Evolutionary conservation across 2,113 vertebrate genomes (phyloP), one percentile per base, ranked within the genome.

Genomic region (Dendrocopos noguchii): DNA sequence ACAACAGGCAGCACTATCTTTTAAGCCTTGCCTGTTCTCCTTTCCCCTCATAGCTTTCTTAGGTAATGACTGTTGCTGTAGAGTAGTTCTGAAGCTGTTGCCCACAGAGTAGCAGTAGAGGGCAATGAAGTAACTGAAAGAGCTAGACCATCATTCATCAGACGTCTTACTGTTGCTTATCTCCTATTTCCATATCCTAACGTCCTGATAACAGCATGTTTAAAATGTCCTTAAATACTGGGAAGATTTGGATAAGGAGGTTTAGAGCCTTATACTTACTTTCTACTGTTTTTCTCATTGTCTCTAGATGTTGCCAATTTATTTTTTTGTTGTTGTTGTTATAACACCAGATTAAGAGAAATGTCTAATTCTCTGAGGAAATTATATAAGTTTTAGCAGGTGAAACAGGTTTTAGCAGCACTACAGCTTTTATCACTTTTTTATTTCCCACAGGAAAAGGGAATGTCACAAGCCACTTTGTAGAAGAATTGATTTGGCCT

Each of bases 361-460:
- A 75, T 44, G 5, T 61, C 60, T 72, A 39, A 61, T 86, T 84
- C 63, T 79, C 78, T 42, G 59, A 75, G 34, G 52, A 78, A 88
- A 52, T 31, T 1, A 34, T 65, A 42, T 6, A 55, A 15, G 0
- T 22, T 72, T 55, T 80, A 83, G 71, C 55, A 76, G 34, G 78
- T 88, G 74, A 96, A 66, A 72, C 15, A 21, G 16, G 27, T 78
- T 87, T 85, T 80, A 68, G 18, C 53, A 55, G 8, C 44, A 29
- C 20, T 68, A 12, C 8, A 47, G 24, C 1, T 1, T 73, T 88
- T 73, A 70, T 59, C 60, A 29, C 19, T 75, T 96, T 65, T 87
- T 89, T 31, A 42, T 91, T 94, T 88, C 80, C 44, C 71, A 42
- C 15, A 59, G 71, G 70, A 86, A 94, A 91, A 91, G 47, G 71